phyloP scores from a whole-genome alignment of 2,888 invertebrate species.

The Fabriciana adippe region DNA sequence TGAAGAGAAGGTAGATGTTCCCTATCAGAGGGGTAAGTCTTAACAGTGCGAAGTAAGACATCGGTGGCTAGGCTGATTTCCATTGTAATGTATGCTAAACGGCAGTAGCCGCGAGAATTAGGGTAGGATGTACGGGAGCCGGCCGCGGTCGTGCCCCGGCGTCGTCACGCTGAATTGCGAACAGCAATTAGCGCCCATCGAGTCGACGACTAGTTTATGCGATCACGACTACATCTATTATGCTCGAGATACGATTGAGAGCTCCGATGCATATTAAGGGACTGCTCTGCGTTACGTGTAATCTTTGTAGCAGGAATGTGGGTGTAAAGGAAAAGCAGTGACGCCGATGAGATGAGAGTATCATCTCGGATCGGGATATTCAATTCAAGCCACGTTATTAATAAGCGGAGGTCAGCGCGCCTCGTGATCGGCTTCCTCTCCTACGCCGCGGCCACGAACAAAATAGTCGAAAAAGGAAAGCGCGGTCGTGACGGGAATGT shows the following conservation, averaged over 20 bases:
- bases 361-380: conserved; percentile 48
- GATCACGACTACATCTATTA: conserved; percentile 69
- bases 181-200: conserved; percentile 63
- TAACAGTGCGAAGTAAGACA: conserved; percentile 60
- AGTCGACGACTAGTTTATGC: conserved; percentile 54
- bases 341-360: conserved; percentile 13
- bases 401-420: conserved; percentile 61
- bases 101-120: conserved; percentile 71
- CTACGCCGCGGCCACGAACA: conserved; percentile 57
- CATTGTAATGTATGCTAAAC: conserved; percentile 78
- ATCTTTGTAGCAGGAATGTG: conserved; percentile 44
- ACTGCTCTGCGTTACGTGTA: conserved; percentile 32
- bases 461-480: conserved; percentile 77
- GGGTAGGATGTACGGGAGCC: conserved; percentile 57
- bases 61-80: conserved; percentile 62
- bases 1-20: conserved; percentile 44
- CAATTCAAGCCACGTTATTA: conserved; percentile 75
- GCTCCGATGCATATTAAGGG: conserved; percentile 53
- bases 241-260: conserved; percentile 48
- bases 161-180: conserved; percentile 61
- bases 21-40: conserved; percentile 44
- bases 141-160: conserved; percentile 55
- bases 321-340: conserved; percentile 40
- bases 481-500: conserved; percentile 78
- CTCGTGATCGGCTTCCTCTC: conserved; percentile 61